Evolutionary conservation across 2,113 vertebrate genomes (phyloP).

Genomic region (Oncorhynchus clarkii): DNA sequence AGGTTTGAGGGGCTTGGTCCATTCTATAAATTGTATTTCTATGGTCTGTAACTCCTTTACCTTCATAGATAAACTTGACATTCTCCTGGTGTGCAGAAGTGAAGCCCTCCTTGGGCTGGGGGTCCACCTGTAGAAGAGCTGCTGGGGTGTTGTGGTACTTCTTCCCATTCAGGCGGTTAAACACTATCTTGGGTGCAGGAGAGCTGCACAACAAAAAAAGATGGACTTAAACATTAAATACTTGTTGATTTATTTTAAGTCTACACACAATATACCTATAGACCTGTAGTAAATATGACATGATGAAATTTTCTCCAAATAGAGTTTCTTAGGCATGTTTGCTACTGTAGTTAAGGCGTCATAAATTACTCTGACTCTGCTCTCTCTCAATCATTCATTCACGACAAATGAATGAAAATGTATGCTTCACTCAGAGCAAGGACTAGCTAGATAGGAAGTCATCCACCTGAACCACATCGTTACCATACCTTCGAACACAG

Average conservation of each 20-base stretch:
- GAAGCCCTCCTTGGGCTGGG: conserved; percentile 76
- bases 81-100: conserved; percentile 87
- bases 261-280: too few species aligned
- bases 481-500: neutral
- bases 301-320: too few species aligned
- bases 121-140: conserved; percentile 53
- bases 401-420: too few species aligned
- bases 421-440: neutral
- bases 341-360: too few species aligned
- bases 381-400: too few species aligned
- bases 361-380: too few species aligned
- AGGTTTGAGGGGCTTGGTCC: neutral
- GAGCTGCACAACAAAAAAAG: conserved; percentile 41
- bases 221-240: neutral
- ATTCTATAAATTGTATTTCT: neutral
- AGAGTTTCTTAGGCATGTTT: too few species aligned
- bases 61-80: conserved; percentile 84
- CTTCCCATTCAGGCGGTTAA: conserved; percentile 86
- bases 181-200: conserved; percentile 82
- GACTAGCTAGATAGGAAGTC: neutral
- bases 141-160: conserved; percentile 70
- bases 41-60: conserved; percentile 58
- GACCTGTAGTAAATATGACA: too few species aligned
- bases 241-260: too few species aligned
- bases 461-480: neutral